Evolutionary conservation across 1,140 invertebrate species (phyloP).

Genomic region (Drosophila murphyi): DNA sequence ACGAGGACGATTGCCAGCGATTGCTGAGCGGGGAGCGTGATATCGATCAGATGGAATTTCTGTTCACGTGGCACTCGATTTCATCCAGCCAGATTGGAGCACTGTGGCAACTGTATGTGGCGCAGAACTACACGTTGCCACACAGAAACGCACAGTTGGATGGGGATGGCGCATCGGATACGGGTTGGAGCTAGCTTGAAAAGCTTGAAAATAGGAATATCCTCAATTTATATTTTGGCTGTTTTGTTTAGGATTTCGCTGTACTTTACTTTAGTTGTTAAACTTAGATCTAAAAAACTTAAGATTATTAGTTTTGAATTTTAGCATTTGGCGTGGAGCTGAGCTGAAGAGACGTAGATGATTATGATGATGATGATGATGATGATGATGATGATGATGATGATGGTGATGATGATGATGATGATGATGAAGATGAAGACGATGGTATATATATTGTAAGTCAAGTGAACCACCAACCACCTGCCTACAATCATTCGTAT

Average conservation of each 20-base stretch:
- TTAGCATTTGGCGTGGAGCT: slow-evolving; percentile 46
- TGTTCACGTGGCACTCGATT: slow-evolving; percentile 87
- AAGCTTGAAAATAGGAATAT: slow-evolving; percentile 1
- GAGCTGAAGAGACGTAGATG: slow-evolving; percentile 1
- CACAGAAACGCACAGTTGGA: background rate
- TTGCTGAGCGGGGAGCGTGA: slow-evolving; percentile 67
- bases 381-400: too few species aligned
- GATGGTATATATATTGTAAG: slow-evolving; percentile 55
- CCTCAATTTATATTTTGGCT: slow-evolving; percentile 29
- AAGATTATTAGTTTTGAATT: slow-evolving; percentile 19
- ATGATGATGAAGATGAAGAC: background rate
- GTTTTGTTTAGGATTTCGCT: slow-evolving; percentile 52
- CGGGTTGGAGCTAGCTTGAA: slow-evolving; percentile 56
- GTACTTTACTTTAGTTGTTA: slow-evolving; percentile 50
- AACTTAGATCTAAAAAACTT: slow-evolving; percentile 27
- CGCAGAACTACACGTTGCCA: slow-evolving; percentile 43
- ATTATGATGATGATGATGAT: too few species aligned
- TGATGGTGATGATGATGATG: too few species aligned
- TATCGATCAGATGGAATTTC: slow-evolving; percentile 80
- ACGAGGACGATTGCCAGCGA: slow-evolving; percentile 53
- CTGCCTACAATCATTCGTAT: slow-evolving; percentile 82
- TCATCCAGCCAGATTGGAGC: slow-evolving; percentile 84
- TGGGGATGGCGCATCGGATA: slow-evolving; percentile 6
- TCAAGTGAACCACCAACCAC: slow-evolving; percentile 81
- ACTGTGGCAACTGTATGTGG: slow-evolving; percentile 80